Conservation (phyloP, 2,888 invertebrate genomes). For the Thera britannica region DNA sequence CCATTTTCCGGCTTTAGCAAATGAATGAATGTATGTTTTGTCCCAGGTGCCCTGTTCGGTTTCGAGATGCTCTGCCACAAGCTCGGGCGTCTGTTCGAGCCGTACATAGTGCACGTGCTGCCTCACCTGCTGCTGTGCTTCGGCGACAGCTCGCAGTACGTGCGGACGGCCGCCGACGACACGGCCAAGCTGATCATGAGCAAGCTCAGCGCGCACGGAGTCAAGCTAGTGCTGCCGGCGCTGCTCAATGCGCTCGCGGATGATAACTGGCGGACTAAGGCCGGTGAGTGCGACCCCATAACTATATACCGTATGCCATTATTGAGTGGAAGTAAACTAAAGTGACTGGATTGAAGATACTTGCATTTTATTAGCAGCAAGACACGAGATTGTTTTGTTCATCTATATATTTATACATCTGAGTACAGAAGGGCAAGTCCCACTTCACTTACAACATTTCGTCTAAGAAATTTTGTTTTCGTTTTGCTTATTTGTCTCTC, state of each 20-base stretch:
- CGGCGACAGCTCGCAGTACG: conserved; percentile 97
- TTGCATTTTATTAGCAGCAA: too few relatives aligned
- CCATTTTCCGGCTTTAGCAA: too few relatives aligned
- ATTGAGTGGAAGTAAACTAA: neutral
- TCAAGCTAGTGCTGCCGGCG: conserved; percentile 97
- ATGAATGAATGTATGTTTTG: conserved; percentile 1
- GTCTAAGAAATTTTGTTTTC: too few relatives aligned
- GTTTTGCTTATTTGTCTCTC: too few relatives aligned
- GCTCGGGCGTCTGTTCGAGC: conserved; percentile 98
- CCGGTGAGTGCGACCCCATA: conserved; percentile 80
- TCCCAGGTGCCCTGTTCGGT: conserved; percentile 94
- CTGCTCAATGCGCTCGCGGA: conserved; percentile 96
- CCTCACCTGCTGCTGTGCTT: conserved; percentile 97
- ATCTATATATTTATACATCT: too few relatives aligned
- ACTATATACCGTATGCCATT: neutral
- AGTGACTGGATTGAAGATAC: neutral
- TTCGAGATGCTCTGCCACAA: conserved; percentile 98
- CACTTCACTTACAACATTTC: too few relatives aligned
- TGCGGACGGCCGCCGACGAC: conserved; percentile 98
- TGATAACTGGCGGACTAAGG: conserved; percentile 99
- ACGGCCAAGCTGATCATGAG: conserved; percentile 98
- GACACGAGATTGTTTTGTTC: too few relatives aligned
- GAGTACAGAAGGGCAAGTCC: too few relatives aligned
- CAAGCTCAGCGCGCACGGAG: conserved; percentile 97
- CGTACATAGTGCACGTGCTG: conserved; percentile 98